Base-by-base conservation (phyloP, 2,888 invertebrate species). In the Acanthopleura granulata region DNA sequence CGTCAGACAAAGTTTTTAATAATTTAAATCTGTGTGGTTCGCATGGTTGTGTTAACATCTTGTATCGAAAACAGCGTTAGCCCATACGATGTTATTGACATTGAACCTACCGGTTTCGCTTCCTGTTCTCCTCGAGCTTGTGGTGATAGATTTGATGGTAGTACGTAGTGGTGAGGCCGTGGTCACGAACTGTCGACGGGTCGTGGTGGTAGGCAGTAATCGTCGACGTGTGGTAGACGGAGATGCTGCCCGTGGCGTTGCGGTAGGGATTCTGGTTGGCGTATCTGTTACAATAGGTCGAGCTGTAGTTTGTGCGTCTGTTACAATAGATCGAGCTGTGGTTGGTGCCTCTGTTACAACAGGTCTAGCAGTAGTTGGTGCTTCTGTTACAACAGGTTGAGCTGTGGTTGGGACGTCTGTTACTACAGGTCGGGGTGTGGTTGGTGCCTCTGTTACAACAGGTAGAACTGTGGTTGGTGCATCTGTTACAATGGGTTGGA, bases 371-470 rank as follows among this genome's bases (percentile, higher is more conserved):
- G 57, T 57, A 9, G 57, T 9, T 57, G 57, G 57, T 18, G 3
- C 57, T 1, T 57, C 57, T n/a, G 57, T 57, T 22, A 57, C 57
- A n/a, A n/a, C 57, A n/a, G 57, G n/a, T 57, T 57, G 57, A 57
- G 22, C 57, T 9, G 57, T 57, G 3, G 57, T 9, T 57, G 57
- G 57, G 3, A 4, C 57, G 22, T 22, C 57, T n/a, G 57, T 57
- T 18, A 22, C 57, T 3, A n/a, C 12, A n/a, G 57, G 57, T 12
- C 12, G 57, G 12, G 12, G 6, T 12, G 57, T 3, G 3, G 57
- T 9, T 12, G 57, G 57, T 18, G 6, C 57, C 6, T 57, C 57
- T n/a, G 57, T 57, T n/a, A 22, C 57, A 18, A n/a, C 57, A n/a
- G 57, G 57, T 57, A 9, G 57, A 57, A 57, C 57, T 9, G 57